Conservation (phyloP, 1,140 invertebrate species). For the Danaus melanippus region DNA sequence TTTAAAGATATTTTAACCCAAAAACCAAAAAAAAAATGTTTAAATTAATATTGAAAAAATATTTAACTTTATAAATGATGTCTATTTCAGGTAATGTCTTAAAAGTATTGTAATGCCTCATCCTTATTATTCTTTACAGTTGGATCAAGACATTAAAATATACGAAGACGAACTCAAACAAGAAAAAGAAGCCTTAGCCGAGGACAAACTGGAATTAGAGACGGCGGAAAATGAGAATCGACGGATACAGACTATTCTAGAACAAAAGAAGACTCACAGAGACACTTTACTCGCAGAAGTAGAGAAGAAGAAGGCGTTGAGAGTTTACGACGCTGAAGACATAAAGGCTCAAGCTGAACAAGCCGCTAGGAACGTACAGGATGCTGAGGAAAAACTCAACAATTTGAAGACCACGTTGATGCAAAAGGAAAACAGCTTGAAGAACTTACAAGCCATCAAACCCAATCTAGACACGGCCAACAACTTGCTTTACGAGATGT, state of each 20-base stretch:
- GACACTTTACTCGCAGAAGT: slow-evolving; percentile 47
- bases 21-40: slow-evolving; percentile 4
- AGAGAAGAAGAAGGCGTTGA: slow-evolving; percentile 40
- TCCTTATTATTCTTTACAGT: slow-evolving; percentile 27
- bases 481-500: slow-evolving; percentile 47
- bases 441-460: slow-evolving; percentile 52
- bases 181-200: slow-evolving; percentile 38
- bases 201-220: slow-evolving; percentile 40
- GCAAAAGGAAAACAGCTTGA: slow-evolving; percentile 50
- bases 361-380: slow-evolving; percentile 40
- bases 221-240: slow-evolving; percentile 36
- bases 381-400: slow-evolving; percentile 44
- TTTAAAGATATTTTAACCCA: background rate
- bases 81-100: too few species aligned
- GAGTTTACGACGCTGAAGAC: slow-evolving; percentile 57
- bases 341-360: slow-evolving; percentile 43
- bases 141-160: slow-evolving; percentile 40
- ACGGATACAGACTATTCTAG: slow-evolving; percentile 37
- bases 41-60: slow-evolving; percentile 2
- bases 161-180: slow-evolving; percentile 48
- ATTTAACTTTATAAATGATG: background rate
- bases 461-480: slow-evolving; percentile 45
- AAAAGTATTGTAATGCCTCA: too few species aligned
- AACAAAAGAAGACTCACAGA: slow-evolving; percentile 43
- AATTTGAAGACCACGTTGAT: slow-evolving; percentile 32